Evolutionary conservation across 2,888 invertebrate species (phyloP), one percentile per base, ranked within the genome.

Genomic region (Bembecia ichneumoniformis): DNA sequence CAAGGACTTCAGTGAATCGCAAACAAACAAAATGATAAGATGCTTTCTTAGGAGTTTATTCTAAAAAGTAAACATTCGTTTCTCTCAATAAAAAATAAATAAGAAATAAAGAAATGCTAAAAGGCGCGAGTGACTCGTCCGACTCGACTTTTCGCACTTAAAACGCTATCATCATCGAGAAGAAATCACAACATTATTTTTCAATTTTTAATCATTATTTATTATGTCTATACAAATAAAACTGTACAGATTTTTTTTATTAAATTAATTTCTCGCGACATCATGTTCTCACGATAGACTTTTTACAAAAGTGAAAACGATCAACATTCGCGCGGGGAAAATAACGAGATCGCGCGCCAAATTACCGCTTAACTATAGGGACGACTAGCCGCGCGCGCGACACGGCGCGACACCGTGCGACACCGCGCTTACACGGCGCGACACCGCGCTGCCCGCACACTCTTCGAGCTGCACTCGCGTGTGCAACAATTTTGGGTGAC

Each of bases 211-310:
- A 87, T 87, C 81, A 74, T 88, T 87, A 86, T 88, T 88, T 82
- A 84, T 87, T 87, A 87, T 84, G 88, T 87, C 88, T 88, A 88
- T 88, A 88, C 88, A 88, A 88, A 88, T 88, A 88, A 84, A 84
- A 88, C 87, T 89, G 88, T 88, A 88, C 88, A 88, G 87, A 87
- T 86, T 82, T 74, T 81, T 82, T 79, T 76, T 28, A 28, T 87
- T 87, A 84, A 87, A 84, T 87, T 86, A 78, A 40, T 74, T 73
- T 82, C 83, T 84, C 80, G 82, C 84, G 80, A 80, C 80, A 79
- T 84, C 82, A 82, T 78, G 76, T 76, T 82, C 74, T 77, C 82
- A 82, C 78, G 79, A 82, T 86, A 86, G 82, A 86, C 86, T 88
- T 88, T 88, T 87, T 88, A 88, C 88, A 88, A 88, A 88, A 88